Conservation (phyloP, 1,140 invertebrate species). For the Anthonomus grandis region DNA sequence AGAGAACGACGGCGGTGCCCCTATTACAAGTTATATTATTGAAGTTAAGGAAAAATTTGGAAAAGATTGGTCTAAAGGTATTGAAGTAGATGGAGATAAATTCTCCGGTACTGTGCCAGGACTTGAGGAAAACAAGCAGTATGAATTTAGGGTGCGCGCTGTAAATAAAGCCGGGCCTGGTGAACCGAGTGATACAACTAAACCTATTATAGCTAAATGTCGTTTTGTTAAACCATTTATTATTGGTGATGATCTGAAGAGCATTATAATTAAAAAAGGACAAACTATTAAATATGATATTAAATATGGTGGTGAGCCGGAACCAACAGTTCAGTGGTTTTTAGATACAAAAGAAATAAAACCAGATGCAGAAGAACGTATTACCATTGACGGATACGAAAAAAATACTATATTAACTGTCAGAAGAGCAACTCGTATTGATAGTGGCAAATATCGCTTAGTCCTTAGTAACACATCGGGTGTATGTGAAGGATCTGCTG, state of each 20-base stretch:
- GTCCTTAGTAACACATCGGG: constrained; percentile 82
- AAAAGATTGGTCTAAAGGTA: constrained; percentile 81
- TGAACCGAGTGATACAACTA: constrained; percentile 90
- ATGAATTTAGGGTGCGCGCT: constrained; percentile 94
- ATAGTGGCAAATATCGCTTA: constrained; percentile 89
- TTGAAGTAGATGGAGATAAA: constrained; percentile 75
- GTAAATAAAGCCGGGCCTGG: constrained; percentile 95
- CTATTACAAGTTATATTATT: constrained; percentile 91
- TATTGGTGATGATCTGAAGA: constrained; percentile 79
- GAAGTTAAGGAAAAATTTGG: constrained; percentile 93
- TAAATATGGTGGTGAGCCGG: constrained; percentile 91
- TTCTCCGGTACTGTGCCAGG: constrained; percentile 77
- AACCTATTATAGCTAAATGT: constrained; percentile 93
- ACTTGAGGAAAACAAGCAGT: constrained; percentile 91
- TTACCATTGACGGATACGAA: constrained; percentile 87
- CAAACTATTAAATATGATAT: constrained; percentile 91
- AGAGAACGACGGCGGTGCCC: constrained; percentile 87
- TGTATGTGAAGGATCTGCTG: constrained; percentile 74
- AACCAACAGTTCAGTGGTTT: constrained; percentile 85
- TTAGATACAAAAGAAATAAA: constrained; percentile 68
- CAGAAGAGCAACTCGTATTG: constrained; percentile 76
- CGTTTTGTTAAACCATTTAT: constrained; percentile 93
- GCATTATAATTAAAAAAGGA: constrained; percentile 90
- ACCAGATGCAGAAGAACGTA: constrained; percentile 62
- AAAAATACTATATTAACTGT: constrained; percentile 88